phyloP scores from a whole-genome alignment of 2,888 invertebrate genomes.

The Macrophya alboannulata region DNA sequence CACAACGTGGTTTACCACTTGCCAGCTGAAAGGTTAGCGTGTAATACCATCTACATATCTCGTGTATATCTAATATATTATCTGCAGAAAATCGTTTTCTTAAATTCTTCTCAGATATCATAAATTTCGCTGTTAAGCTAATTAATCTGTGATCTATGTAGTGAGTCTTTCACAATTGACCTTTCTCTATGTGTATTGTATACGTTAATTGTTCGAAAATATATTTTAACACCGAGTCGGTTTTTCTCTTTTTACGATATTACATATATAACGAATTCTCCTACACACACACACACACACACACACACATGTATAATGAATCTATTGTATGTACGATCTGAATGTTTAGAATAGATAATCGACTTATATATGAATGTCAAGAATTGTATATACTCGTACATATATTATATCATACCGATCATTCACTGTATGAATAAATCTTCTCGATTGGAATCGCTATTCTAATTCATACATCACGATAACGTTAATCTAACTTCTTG shows the following conservation, averaged over 20 bases:
- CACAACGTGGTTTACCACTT: conserved; percentile 82
- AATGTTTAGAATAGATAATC: conserved; percentile 58
- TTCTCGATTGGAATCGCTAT: not conserved
- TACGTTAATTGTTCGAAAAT: not conserved
- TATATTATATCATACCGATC: not conserved
- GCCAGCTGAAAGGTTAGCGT: conserved; percentile 81
- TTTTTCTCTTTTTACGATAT: conserved; percentile 10
- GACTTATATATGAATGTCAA: not conserved
- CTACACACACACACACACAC: not conserved
- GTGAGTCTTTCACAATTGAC: not conserved
- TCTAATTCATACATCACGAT: not conserved
- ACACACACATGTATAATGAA: not conserved
- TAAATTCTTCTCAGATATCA: not conserved
- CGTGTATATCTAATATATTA: not conserved
- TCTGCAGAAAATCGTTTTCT: conserved; percentile 7
- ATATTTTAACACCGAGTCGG: not conserved
- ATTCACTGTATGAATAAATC: not conserved
- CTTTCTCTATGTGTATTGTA: not conserved
- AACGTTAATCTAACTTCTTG: not conserved
- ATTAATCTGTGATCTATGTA: not conserved
- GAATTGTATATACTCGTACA: conserved; percentile 13
- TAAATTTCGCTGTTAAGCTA: not conserved
- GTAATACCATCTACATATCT: conserved; percentile 52
- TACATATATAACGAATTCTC: not conserved
- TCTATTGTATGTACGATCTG: conserved; percentile 38